A percentile compares a stretch with the other conserved stretches of the same genome.
These are phyloP conservation scores for Ochropleura plecta DNA, from an alignment of 2,888 invertebrate species.

Conservation along the genomic window DNA sequence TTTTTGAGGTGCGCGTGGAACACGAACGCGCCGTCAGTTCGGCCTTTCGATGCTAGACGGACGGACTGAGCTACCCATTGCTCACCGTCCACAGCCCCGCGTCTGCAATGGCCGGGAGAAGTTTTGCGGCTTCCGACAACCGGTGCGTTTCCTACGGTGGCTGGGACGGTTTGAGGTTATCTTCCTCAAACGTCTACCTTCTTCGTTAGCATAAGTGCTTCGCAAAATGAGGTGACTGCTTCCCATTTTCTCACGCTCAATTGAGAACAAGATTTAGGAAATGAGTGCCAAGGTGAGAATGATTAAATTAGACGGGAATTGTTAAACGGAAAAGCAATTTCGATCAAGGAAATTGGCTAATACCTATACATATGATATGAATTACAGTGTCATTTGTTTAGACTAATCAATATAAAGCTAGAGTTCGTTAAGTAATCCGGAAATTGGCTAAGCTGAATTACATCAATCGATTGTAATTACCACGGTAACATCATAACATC, in stretches of 20 bases:
- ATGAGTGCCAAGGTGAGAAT: constrained; percentile 41
- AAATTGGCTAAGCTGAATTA: constrained; percentile 24
- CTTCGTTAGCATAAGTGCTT: too few relatives aligned
- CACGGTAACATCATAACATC: constrained; percentile 15
- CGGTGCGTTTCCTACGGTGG: too few relatives aligned
- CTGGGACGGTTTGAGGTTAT: too few relatives aligned
- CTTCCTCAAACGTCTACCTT: too few relatives aligned
- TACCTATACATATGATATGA: not conserved
- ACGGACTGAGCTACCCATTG: too few relatives aligned
- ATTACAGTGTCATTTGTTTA: constrained; percentile 1
- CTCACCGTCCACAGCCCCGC: too few relatives aligned
- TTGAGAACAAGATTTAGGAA: constrained; percentile 41
- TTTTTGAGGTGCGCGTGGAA: too few relatives aligned
- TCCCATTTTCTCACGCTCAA: not conserved
- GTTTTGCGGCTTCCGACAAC: too few relatives aligned
- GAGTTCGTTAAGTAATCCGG: constrained; percentile 9
- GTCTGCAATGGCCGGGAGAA: too few relatives aligned
- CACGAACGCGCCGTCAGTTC: too few relatives aligned
- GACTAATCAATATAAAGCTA: not conserved
- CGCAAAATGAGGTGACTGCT: too few relatives aligned
- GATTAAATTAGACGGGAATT: constrained; percentile 38
- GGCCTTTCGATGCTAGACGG: too few relatives aligned
- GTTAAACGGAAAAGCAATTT: constrained; percentile 37
- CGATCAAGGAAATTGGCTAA: constrained; percentile 29
- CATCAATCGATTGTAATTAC: constrained; percentile 33